Conservation (phyloP, 2,797 vertebrate species). For the Cephalopachus bancanus region DNA sequence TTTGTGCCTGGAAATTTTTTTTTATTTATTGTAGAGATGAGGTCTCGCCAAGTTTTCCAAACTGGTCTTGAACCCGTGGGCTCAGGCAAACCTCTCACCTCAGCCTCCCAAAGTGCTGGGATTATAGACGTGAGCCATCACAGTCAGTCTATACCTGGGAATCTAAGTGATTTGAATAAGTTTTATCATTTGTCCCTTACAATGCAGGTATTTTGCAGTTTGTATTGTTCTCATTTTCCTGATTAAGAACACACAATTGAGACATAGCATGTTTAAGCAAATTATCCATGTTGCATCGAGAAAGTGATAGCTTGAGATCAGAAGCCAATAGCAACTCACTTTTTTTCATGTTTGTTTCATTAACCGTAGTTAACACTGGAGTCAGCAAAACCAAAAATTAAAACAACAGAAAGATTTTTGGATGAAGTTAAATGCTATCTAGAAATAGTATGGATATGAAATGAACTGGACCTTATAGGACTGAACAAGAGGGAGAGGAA, state of each 20-base stretch:
- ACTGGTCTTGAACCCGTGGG: too few species aligned
- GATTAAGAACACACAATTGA: background rate
- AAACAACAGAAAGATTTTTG: background rate
- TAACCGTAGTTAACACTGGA: background rate
- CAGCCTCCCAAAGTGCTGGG: too few species aligned
- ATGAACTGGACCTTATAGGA: background rate
- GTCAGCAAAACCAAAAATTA: background rate
- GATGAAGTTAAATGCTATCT: background rate
- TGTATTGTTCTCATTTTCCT: background rate
- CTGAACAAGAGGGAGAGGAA: background rate
- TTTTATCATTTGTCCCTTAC: background rate
- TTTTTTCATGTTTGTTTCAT: background rate
- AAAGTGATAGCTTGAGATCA: background rate
- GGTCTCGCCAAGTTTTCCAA: too few species aligned
- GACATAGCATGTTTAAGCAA: background rate
- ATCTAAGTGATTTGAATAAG: background rate
- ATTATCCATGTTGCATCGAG: background rate
- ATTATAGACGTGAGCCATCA: too few species aligned
- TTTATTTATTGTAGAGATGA: too few species aligned
- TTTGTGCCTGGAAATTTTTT: background rate
- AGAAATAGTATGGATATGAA: background rate
- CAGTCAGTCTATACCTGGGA: background rate
- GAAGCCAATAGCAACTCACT: background rate
- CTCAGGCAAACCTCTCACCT: too few species aligned
- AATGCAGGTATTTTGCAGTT: background rate